These are phyloP conservation scores for Dromaius novaehollandiae DNA, from an alignment of 2,113 vertebrate genomes.

Conservation along the genomic window DNA sequence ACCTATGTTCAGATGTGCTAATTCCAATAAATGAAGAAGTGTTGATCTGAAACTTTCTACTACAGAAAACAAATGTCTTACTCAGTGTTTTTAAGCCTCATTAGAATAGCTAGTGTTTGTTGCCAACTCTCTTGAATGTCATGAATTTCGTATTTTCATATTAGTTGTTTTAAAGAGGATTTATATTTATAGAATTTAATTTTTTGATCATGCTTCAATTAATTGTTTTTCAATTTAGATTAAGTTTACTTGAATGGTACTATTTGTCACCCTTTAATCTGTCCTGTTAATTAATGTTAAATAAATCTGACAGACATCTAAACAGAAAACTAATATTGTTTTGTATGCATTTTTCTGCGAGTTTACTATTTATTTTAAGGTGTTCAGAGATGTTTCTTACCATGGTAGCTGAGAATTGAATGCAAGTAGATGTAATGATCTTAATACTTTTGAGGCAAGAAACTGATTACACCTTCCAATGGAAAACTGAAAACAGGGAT, in stretches of 20 bases:
- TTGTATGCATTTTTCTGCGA: neutral
- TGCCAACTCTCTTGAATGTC: neutral
- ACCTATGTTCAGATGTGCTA: neutral
- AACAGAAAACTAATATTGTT: neutral
- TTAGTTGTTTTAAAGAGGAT: neutral
- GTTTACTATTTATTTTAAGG: neutral
- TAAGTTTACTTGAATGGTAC: neutral
- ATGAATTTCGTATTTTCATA: neutral
- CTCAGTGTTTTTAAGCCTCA: neutral
- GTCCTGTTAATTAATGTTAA: neutral
- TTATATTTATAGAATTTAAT: neutral
- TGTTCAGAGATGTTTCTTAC: neutral
- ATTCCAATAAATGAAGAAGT: neutral
- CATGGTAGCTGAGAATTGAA: neutral
- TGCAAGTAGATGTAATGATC: neutral
- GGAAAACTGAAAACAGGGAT: neutral
- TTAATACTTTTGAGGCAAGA: neutral
- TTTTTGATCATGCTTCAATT: neutral
- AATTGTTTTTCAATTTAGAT: neutral
- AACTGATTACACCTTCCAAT: neutral
- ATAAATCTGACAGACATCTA: neutral
- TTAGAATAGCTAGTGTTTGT: neutral
- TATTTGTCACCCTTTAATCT: neutral
- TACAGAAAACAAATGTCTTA: neutral
- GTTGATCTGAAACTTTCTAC: neutral